Evolutionary conservation across 2,113 vertebrate species (phyloP), one percentile per base, ranked within the genome.

Genomic region (Pomatorhinus ruficollis): DNA sequence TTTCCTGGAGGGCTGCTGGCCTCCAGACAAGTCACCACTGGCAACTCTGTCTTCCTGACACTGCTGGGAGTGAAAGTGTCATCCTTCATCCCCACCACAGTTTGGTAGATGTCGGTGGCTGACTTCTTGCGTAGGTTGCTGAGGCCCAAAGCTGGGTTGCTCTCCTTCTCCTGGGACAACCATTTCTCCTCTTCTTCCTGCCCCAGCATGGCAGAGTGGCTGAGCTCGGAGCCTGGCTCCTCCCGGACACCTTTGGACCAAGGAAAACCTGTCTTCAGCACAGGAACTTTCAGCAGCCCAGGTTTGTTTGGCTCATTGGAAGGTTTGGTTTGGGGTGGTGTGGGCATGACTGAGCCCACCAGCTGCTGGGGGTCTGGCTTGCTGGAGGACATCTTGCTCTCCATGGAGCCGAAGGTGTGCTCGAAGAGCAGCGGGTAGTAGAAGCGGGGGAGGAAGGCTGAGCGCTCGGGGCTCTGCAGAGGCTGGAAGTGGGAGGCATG

Each of bases 401-500:
- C 95, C 0, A 97, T 63, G 6, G 98, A 80, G 77, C 98, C 86
- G 0, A 99, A 98, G 14, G 97, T 90, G 60, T 99, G 99, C 80
- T 99, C 99, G 0, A 99, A 98, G 53, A 99, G 97, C 94, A 99
- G 98, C 1, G 99, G 99, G 93, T 99, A 99, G 97, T 99, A 99
- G 57, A 99, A 98, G 35, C 98, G 98, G 6, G 99, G 98, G 3
- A 98, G 97, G 35, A 98, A 98, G 42, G 98, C 80, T 3, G 98
- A 91, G 64, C 98, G 97, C 63, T 99, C 98, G 0, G 98, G 57
- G 39, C 90, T 95, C 80, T 98, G 98, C 27, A 98, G 95, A 12
- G 98, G 39, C 30, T 98, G 97, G 95, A 98, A 98, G 25, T 97
- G 97, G 39, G 97, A 93, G 31, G 99, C 79, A 2, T 98, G 97